Evolutionary conservation across 2,113 vertebrate genomes (phyloP).

Genomic region (Tragelaphus scriptus): DNA sequence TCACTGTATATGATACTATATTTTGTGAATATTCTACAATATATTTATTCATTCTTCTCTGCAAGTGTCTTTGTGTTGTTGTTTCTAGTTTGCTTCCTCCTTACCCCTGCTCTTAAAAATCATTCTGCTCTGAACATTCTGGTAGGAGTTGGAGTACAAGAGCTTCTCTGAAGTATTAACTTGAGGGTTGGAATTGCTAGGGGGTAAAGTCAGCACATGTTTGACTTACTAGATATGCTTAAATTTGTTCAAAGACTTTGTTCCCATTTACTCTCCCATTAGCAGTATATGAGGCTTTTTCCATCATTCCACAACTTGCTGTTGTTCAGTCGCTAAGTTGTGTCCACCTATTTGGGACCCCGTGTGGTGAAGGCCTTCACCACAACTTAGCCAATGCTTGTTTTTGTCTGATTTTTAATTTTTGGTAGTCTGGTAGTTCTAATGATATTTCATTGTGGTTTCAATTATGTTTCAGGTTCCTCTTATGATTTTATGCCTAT

Average conservation of each 20-base stretch:
- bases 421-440: not conserved
- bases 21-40: not conserved
- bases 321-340: not conserved
- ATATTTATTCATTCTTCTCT: not conserved
- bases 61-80: not conserved
- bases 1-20: not conserved
- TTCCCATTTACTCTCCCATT: not conserved
- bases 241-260: not conserved
- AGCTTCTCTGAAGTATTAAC: not conserved
- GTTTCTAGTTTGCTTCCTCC: not conserved
- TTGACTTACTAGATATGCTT: not conserved
- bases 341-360: not conserved
- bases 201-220: no score
- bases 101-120: not conserved
- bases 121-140: not conserved
- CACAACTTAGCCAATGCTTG: not conserved
- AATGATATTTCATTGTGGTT: not conserved
- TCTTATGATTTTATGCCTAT: not conserved
- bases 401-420: not conserved
- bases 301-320: not conserved
- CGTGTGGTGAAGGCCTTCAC: not conserved
- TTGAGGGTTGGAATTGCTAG: not conserved
- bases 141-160: no score
- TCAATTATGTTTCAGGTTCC: not conserved
- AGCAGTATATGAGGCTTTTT: not conserved